These are phyloP conservation scores for Gallinago undulata DNA, from an alignment of 2,113 vertebrate species.

Conservation along the genomic window DNA sequence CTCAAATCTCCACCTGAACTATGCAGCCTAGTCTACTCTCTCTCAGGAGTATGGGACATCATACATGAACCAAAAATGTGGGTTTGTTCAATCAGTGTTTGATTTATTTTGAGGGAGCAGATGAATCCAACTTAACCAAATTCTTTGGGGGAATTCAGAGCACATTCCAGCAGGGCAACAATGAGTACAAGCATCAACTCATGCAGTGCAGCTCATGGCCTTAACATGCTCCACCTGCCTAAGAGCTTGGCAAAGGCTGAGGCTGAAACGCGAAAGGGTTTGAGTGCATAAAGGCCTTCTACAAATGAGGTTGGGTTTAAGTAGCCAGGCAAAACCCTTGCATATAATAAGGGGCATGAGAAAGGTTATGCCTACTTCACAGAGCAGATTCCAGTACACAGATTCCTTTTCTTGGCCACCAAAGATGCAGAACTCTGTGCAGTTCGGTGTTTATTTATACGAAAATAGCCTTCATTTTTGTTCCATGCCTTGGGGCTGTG, in stretches of 20 bases:
- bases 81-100: not conserved
- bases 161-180: not conserved
- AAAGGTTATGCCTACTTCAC: slow-evolving; percentile 58
- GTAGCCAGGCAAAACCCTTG: slow-evolving; percentile 30
- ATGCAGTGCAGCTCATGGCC: not conserved
- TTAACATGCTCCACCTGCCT: slow-evolving; percentile 21
- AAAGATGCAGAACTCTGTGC: slow-evolving; percentile 44
- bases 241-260: slow-evolving; percentile 27
- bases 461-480: slow-evolving; percentile 61
- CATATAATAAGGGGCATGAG: slow-evolving; percentile 65
- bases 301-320: slow-evolving; percentile 15
- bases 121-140: not conserved
- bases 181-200: not conserved
- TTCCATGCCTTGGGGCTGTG: slow-evolving; percentile 48
- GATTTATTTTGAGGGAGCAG: not conserved
- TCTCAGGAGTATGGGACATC: not conserved
- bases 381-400: slow-evolving; percentile 44
- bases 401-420: slow-evolving; percentile 59
- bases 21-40: not conserved
- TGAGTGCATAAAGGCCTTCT: slow-evolving; percentile 3
- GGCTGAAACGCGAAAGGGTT: not conserved
- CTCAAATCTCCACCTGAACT: not conserved
- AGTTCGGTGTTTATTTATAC: slow-evolving; percentile 63
- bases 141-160: not conserved
- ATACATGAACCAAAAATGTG: not conserved